Conservation (phyloP, 2,797 vertebrate species). For the Acipenser transmontanus region DNA sequence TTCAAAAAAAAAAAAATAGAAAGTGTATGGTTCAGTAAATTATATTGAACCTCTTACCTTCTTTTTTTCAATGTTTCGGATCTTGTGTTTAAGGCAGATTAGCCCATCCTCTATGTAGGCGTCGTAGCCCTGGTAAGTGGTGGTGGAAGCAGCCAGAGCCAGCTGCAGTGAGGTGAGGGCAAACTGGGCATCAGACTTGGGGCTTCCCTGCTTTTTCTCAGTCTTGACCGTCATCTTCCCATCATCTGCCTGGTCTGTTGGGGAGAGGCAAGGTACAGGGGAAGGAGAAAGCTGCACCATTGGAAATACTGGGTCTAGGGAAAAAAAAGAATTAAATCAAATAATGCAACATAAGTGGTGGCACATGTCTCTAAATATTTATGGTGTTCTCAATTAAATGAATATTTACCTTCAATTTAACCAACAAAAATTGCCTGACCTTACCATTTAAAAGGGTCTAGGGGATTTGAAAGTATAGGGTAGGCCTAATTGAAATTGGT, state of each 20-base stretch:
- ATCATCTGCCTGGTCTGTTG: conserved; percentile 49
- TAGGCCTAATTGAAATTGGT: too few species aligned
- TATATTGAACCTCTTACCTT: conserved; percentile 62
- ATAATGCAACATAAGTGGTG: too few species aligned
- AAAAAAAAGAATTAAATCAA: neutral
- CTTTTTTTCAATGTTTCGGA: conserved; percentile 95
- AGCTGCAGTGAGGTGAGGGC: conserved; percentile 43
- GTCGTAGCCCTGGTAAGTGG: conserved; percentile 78
- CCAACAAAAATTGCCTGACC: too few species aligned
- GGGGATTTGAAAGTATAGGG: too few species aligned
- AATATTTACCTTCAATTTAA: too few species aligned
- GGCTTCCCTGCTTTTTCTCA: conserved; percentile 41
- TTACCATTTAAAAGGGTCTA: too few species aligned
- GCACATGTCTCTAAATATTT: too few species aligned
- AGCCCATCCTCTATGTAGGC: conserved; percentile 88
- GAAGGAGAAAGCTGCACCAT: conserved; percentile 82
- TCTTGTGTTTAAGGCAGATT: conserved; percentile 92
- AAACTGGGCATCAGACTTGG: conserved; percentile 36
- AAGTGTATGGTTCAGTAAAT: neutral
- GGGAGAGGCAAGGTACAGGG: conserved; percentile 43
- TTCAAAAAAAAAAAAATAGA: too few species aligned
- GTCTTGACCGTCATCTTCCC: conserved; percentile 52
- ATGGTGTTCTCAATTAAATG: too few species aligned
- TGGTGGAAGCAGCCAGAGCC: conserved; percentile 44
- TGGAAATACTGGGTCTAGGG: conserved; percentile 45